These are phyloP conservation scores for Sphaeridia pumilis DNA, from an alignment of 2,888 invertebrate genomes.

Conservation along the genomic window DNA sequence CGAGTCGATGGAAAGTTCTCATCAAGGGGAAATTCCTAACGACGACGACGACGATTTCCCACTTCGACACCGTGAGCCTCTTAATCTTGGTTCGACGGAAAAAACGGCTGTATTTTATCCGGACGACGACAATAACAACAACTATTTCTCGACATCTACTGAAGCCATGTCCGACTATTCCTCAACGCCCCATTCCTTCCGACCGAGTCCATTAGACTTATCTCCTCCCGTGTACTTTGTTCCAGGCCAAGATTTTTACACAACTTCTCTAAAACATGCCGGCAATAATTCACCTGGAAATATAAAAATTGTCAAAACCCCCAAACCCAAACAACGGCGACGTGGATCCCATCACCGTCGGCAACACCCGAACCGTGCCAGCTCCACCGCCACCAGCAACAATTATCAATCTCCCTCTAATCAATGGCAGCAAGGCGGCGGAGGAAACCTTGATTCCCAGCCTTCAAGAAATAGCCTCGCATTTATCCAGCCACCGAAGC, in stretches of 20 bases:
- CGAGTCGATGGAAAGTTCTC: background rate
- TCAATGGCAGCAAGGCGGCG: background rate
- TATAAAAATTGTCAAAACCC: constrained; percentile 6
- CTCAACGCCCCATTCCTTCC: constrained; percentile 1
- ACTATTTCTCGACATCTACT: background rate
- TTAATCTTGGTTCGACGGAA: constrained; percentile 26
- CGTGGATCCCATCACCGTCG: background rate
- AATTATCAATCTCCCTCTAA: no score
- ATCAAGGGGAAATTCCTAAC: background rate
- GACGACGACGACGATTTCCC: constrained; percentile 1
- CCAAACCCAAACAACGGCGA: background rate
- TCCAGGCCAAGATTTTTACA: constrained; percentile 33
- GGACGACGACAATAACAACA: background rate
- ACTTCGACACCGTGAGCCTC: constrained; percentile 18
- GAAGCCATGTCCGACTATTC: background rate
- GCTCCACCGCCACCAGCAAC: background rate
- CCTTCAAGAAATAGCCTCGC: constrained; percentile 1
- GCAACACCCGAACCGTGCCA: background rate
- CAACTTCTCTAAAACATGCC: constrained; percentile 23
- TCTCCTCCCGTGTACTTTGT: constrained; percentile 27
- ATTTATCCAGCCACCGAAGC: background rate
- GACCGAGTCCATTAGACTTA: constrained; percentile 19
- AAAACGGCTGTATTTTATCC: constrained; percentile 20
- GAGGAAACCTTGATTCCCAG: background rate
- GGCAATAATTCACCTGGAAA: constrained; percentile 13